Base-by-base conservation (phyloP, 92 coral and sea anemone species). In the Phenganax stokvisi region DNA sequence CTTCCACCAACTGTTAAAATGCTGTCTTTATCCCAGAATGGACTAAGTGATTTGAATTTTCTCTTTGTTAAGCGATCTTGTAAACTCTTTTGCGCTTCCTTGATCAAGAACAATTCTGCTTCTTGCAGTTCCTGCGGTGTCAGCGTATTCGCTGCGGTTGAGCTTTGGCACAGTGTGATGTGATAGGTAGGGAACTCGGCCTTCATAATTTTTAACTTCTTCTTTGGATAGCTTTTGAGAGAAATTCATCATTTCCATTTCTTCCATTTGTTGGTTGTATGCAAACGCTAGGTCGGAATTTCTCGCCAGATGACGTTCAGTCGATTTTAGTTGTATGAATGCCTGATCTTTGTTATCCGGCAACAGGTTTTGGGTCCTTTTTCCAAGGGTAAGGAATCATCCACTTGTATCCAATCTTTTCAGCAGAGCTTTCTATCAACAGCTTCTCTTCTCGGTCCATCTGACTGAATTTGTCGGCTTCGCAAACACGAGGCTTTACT, bases 401-500 rank as follows among this genome's bases (percentile, higher is more conserved):
- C 90, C 81, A 87, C 65, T 87, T 72, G 11, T 87, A 66, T 9
- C 85, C 85, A 60, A 77, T 30, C 73, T 75, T 78, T 60, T 12
- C 28, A 57, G 80, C 75, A 8, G 86, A 87, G 52, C 71, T 37
- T 56, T 55, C 75, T 28, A 85, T 59, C 74, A 81, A 52, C 57
- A 13, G 59, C 59, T 63, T 84, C 74, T 84, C 90, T 87, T 89
- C 88, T 76, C 93, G 77, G 57, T 90, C 86, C 9, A 76, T 51
- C 53, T 86, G 87, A 11, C 76, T 86, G 30, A 88, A 51, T 60
- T 90, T 88, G 68, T 85, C 88, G 12, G 87, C 90, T 6, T 89
- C 84, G 68, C 89, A 87, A 54, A 84, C 83, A 71, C 91, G 88
- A 56, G 89, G 89, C 57, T 85, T 84, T 81, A 9, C 92, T 70